Conservation (phyloP, 1,140 invertebrate genomes). For the Rhagoletis pomonella region DNA sequence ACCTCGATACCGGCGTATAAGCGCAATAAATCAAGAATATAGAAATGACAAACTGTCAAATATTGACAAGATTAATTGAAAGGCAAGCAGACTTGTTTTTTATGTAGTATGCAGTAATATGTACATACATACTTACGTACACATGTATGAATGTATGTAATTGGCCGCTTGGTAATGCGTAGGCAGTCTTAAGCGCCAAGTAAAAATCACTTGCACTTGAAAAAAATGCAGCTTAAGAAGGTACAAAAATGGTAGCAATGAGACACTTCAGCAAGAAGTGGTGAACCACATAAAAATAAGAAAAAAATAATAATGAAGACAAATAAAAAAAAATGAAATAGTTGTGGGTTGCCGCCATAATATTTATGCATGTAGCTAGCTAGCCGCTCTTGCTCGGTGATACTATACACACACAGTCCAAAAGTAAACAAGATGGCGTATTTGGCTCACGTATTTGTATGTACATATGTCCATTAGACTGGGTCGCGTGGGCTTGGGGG, state of each 20-base stretch:
- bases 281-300: too few relatives aligned
- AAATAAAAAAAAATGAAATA: too few relatives aligned
- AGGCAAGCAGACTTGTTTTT: conserved; percentile 56
- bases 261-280: background rate
- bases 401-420: too few relatives aligned
- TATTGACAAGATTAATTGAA: conserved; percentile 72
- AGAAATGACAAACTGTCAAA: conserved; percentile 73
- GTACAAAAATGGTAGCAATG: background rate
- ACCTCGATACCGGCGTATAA: background rate
- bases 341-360: too few relatives aligned
- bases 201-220: background rate
- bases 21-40: conserved; percentile 52
- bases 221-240: background rate
- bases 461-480: too few relatives aligned
- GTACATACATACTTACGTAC: background rate
- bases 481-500: too few relatives aligned
- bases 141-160: background rate
- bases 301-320: too few relatives aligned
- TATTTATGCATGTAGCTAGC: too few relatives aligned
- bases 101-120: background rate
- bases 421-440: too few relatives aligned
- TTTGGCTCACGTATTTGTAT: too few relatives aligned
- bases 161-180: background rate
- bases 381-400: too few relatives aligned
- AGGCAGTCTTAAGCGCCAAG: conserved; percentile 22